These are phyloP conservation scores for Hoplostethus atlanticus DNA, from an alignment of 2,797 vertebrate species.

Conservation along the genomic window DNA sequence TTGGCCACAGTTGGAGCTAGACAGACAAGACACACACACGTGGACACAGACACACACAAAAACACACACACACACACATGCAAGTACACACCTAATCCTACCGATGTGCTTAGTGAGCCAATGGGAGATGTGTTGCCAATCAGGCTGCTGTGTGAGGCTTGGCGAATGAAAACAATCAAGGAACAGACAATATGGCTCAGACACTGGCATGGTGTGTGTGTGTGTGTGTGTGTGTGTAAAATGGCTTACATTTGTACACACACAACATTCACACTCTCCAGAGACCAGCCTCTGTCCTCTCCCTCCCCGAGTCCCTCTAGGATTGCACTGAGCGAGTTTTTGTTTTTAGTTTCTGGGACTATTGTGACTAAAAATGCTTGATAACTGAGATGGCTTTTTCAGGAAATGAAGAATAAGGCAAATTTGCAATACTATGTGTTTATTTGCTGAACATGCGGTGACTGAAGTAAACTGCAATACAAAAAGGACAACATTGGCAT, in stretches of 20 bases:
- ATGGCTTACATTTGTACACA: background rate
- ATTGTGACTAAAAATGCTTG: conserved; percentile 42
- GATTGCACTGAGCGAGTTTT: conserved; percentile 20
- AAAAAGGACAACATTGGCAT: too few species aligned
- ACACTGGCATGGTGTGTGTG: conserved; percentile 33
- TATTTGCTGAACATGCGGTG: background rate
- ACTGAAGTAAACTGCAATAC: too few species aligned
- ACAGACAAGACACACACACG: conserved; percentile 49
- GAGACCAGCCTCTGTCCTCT: conserved; percentile 1
- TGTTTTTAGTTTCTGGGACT: conserved; percentile 14
- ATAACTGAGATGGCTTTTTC: conserved; percentile 15
- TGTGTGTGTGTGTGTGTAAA: conserved; percentile 24
- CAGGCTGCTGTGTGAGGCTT: conserved; percentile 74
- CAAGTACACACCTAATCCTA: conserved; percentile 74
- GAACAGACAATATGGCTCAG: conserved; percentile 65
- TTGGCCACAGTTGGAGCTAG: conserved; percentile 65
- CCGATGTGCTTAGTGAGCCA: conserved; percentile 75
- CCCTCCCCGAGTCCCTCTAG: background rate
- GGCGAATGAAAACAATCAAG: conserved; percentile 80
- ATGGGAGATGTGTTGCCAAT: conserved; percentile 78
- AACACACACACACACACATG: conserved; percentile 33
- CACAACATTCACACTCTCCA: background rate
- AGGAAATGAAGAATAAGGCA: conserved; percentile 5
- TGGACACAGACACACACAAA: too few species aligned
- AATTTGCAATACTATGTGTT: conserved; percentile 10